These are phyloP conservation scores for Carposina sasakii DNA, from an alignment of 1,140 invertebrate species.

Conservation along the genomic window DNA sequence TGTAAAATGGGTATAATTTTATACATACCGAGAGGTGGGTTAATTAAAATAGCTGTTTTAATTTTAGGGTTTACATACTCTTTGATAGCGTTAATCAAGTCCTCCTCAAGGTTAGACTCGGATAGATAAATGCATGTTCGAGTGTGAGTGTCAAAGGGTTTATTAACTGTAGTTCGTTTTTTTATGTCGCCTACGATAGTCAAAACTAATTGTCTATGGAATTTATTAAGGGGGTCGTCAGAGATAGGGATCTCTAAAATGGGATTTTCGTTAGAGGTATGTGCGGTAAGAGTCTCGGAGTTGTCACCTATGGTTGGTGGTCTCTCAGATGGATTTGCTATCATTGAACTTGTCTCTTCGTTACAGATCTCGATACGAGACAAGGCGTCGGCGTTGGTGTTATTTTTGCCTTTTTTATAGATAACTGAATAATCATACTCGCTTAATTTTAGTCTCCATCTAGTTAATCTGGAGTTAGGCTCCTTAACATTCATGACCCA, in stretches of 20 bases:
- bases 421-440: slow-evolving; percentile 43
- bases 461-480: slow-evolving; percentile 37
- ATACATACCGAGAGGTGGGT: background rate
- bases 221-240: slow-evolving; percentile 7
- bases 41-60: background rate
- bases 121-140: background rate
- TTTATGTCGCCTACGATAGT: background rate
- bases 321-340: slow-evolving; percentile 1
- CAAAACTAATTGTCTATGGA: background rate
- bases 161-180: background rate
- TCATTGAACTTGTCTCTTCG: background rate
- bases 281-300: background rate
- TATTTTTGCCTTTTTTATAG: slow-evolving; percentile 28
- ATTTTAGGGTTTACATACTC: background rate
- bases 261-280: slow-evolving; percentile 2
- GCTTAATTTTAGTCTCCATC: slow-evolving; percentile 20
- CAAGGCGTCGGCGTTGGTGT: slow-evolving; percentile 15
- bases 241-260: slow-evolving; percentile 3
- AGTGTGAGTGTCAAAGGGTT: background rate
- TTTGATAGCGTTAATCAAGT: background rate
- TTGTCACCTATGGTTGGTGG: background rate
- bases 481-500: slow-evolving; percentile 46
- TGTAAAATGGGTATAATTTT: slow-evolving; percentile 6
- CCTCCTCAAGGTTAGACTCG: background rate
- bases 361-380: slow-evolving; percentile 10